Evolutionary conservation across 1,140 invertebrate genomes (phyloP).

Genomic region (Halictus rubicundus): DNA sequence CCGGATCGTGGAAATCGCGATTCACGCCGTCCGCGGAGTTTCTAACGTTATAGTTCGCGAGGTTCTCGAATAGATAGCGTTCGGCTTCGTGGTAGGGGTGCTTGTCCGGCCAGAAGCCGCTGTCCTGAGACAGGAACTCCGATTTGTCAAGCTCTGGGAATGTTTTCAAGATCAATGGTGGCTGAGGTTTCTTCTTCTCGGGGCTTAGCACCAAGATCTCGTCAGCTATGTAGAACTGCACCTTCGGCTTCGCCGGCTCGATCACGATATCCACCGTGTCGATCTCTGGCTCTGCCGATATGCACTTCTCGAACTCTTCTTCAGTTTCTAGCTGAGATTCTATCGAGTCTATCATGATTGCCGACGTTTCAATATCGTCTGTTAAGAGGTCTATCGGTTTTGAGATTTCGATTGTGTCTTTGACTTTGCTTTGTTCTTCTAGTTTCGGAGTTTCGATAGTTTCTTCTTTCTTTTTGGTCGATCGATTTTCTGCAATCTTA

Average conservation of each 20-base stretch:
- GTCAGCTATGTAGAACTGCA: constrained; percentile 74
- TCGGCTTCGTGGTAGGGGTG: constrained; percentile 84
- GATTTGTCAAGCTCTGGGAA: constrained; percentile 40
- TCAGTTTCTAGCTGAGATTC: constrained; percentile 29
- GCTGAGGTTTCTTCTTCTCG: constrained; percentile 53
- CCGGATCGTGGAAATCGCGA: constrained; percentile 71
- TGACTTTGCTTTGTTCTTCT: too few relatives aligned
- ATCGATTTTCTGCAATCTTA: too few relatives aligned
- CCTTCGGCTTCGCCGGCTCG: constrained; percentile 60
- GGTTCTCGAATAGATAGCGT: constrained; percentile 80
- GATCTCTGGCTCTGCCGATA: constrained; percentile 20
- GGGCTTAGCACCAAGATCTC: constrained; percentile 69
- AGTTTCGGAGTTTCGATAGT: too few relatives aligned
- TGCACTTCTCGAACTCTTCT: constrained; percentile 40
- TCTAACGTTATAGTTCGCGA: constrained; percentile 72
- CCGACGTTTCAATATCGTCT: not conserved
- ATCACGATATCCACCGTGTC: constrained; percentile 12
- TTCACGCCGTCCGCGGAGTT: constrained; percentile 51
- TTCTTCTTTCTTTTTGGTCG: too few relatives aligned
- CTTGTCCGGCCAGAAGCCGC: constrained; percentile 84
- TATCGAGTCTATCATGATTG: constrained; percentile 12
- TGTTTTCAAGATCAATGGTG: constrained; percentile 38
- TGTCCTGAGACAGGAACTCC: constrained; percentile 75
- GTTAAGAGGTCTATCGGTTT: not conserved
- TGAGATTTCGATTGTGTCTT: too few relatives aligned